Percentiles rank a stretch among this genome's conserved stretches.
Evolutionary conservation across 2,797 vertebrate species (phyloP).

Genomic region (Cyprinella venusta): DNA sequence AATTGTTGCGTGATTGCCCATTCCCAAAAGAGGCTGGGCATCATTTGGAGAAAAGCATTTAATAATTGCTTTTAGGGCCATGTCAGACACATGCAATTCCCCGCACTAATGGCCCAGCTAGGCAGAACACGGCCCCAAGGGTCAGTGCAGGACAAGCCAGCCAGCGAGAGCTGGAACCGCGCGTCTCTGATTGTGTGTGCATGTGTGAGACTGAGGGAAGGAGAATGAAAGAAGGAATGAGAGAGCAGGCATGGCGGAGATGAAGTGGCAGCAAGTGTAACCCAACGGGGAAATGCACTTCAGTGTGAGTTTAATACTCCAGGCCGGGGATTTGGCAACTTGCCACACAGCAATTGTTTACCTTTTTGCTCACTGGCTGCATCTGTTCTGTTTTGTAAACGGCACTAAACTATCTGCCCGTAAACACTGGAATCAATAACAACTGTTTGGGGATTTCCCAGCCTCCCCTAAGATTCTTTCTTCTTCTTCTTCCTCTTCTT

Average conservation of each 20-base stretch:
- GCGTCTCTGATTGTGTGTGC: slow-evolving; percentile 58
- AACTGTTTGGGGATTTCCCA: slow-evolving; percentile 94
- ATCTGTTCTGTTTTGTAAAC: slow-evolving; percentile 99
- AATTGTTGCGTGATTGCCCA: slow-evolving; percentile 99
- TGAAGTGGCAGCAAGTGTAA: slow-evolving; percentile 99
- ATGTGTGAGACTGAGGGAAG: slow-evolving; percentile 54
- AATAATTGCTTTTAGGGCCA: slow-evolving; percentile 99
- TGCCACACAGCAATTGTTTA: slow-evolving; percentile 99
- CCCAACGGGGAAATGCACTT: slow-evolving; percentile 97
- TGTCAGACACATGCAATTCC: slow-evolving; percentile 99
- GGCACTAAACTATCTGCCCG: slow-evolving; percentile 93
- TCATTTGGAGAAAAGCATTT: slow-evolving; percentile 99
- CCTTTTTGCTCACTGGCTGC: slow-evolving; percentile 98
- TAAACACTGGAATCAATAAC: slow-evolving; percentile 98
- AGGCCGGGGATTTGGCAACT: slow-evolving; percentile 91
- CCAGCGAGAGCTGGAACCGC: slow-evolving; percentile 79
- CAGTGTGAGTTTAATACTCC: slow-evolving; percentile 97
- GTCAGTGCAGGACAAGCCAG: slow-evolving; percentile 84
- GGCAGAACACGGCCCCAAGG: slow-evolving; percentile 90
- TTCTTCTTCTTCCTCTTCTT: slow-evolving; percentile 68
- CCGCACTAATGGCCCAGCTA: slow-evolving; percentile 93
- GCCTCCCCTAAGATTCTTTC: slow-evolving; percentile 58
- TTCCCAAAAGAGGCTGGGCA: slow-evolving; percentile 94
- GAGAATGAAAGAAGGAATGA: slow-evolving; percentile 67
- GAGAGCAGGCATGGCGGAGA: slow-evolving; percentile 85